Conservation (phyloP, 1,140 invertebrate species). For the Berghia stephanieae region DNA sequence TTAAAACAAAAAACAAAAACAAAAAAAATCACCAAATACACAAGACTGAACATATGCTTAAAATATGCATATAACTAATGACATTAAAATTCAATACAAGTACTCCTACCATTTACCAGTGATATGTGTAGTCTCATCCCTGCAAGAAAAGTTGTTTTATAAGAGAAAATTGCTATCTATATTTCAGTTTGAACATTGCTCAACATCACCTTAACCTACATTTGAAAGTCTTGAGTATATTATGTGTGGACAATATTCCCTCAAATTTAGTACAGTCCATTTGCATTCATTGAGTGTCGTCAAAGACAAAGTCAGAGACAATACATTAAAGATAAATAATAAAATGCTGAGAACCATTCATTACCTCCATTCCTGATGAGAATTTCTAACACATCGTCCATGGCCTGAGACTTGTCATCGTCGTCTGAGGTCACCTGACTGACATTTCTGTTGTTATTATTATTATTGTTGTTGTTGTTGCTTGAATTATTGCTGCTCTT, state of each 20-base stretch:
- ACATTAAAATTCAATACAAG: too few species aligned
- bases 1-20: conserved; percentile 11
- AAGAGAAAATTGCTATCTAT: too few species aligned
- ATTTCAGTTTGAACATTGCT: too few species aligned
- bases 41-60: neutral
- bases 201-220: too few species aligned
- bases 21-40: conserved; percentile 17
- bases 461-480: conserved; percentile 23
- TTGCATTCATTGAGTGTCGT: neutral
- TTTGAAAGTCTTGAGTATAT: too few species aligned
- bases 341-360: too few species aligned
- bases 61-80: neutral
- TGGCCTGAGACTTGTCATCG: conserved; percentile 82
- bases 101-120: too few species aligned
- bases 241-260: too few species aligned
- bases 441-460: neutral
- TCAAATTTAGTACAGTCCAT: too few species aligned
- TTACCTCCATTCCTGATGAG: conserved; percentile 89
- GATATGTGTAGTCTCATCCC: too few species aligned
- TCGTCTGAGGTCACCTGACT: neutral
- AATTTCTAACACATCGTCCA: conserved; percentile 95
- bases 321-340: conserved; percentile 32
- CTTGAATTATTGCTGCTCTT: neutral
- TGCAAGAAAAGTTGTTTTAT: too few species aligned
- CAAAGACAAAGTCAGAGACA: neutral